Evolutionary conservation across 2,888 invertebrate genomes (phyloP).

Genomic region (Aricia artaxerxes): DNA sequence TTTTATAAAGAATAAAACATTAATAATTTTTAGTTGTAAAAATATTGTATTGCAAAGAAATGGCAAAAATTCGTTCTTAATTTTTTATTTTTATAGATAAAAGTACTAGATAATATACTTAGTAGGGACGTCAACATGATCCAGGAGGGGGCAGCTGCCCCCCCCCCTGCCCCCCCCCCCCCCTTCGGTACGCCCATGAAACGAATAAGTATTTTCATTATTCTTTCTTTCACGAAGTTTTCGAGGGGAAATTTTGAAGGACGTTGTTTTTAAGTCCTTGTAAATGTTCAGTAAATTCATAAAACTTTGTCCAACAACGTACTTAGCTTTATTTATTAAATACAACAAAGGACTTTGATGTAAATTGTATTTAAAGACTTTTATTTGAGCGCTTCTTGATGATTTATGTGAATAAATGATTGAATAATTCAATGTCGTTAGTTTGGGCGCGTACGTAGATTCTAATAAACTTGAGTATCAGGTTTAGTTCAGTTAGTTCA

Average conservation of each 20-base stretch:
- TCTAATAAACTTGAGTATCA: neutral
- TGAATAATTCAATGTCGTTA: neutral
- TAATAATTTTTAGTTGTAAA: no score
- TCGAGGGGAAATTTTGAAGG: neutral
- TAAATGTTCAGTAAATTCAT: conserved; percentile 22
- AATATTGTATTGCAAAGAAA: no score
- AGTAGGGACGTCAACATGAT: no score
- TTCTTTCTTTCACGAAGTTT: conserved; percentile 2
- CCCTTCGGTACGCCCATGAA: no score
- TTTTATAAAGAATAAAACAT: no score
- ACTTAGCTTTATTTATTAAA: conserved; percentile 10
- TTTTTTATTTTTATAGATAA: no score
- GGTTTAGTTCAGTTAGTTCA: no score
- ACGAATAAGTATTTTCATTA: conserved; percentile 7
- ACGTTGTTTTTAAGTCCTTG: conserved; percentile 22
- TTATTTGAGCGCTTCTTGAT: neutral
- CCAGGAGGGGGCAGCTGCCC: no score
- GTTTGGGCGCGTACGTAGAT: neutral
- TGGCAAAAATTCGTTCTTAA: no score
- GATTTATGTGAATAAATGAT: conserved; percentile 1
- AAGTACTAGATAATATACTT: no score
- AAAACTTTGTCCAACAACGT: neutral
- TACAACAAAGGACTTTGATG: conserved; percentile 9
- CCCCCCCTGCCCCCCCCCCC: no score
- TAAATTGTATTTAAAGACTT: conserved; percentile 1